Evolutionary conservation across 2,113 vertebrate species (phyloP).

Genomic region (Damaliscus lunatus): DNA sequence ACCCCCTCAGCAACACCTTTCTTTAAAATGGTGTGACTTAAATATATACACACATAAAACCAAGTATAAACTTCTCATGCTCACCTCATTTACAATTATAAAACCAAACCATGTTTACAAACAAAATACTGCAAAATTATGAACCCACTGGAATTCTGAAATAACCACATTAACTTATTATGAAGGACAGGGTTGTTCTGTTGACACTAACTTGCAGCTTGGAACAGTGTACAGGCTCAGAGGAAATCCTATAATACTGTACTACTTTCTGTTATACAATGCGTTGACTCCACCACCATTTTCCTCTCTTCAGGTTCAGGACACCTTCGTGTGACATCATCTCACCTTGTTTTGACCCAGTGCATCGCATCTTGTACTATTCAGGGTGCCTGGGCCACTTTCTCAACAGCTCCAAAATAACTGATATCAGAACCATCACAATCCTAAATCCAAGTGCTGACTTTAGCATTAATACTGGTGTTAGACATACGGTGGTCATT

Average conservation of each 20-base stretch:
- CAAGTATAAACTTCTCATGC: not conserved
- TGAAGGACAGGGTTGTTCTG: not conserved
- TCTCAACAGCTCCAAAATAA: not conserved
- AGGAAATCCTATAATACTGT: not conserved
- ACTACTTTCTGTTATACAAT: fast-evolving
- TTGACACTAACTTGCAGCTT: not conserved
- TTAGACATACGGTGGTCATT: not conserved
- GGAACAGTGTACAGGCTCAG: not conserved
- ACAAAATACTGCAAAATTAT: not conserved
- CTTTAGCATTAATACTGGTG: not conserved
- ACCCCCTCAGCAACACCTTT: not conserved
- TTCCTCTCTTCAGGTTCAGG: not conserved
- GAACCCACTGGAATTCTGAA: not conserved
- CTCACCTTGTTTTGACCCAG: not conserved
- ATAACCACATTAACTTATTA: not conserved
- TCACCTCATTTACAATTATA: not conserved
- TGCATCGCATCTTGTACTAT: too few species aligned
- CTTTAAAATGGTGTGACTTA: not conserved
- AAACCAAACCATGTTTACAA: not conserved
- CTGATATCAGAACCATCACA: not conserved
- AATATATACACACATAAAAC: not conserved
- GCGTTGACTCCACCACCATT: fast-evolving
- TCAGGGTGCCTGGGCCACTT: not conserved
- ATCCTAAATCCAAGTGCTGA: not conserved
- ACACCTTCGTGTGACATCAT: not conserved